phyloP scores from a whole-genome alignment of 2,888 invertebrate genomes.

The Carabus problematicus region DNA sequence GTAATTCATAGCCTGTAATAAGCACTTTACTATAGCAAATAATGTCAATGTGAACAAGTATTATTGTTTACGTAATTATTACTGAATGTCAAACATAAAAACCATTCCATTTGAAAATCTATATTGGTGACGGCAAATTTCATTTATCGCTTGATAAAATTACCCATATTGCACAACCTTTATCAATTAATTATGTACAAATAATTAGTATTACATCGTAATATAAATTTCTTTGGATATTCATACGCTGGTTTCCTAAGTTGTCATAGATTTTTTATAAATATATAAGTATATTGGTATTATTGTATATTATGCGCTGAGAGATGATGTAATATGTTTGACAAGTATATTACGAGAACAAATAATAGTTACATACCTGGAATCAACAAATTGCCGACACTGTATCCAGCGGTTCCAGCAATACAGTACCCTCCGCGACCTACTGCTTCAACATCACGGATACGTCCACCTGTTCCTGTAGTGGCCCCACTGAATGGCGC shows the following conservation, averaged over 20 bases:
- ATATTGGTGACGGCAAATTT: too few relatives aligned
- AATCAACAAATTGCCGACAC: constrained; percentile 90
- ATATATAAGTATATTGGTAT: not conserved
- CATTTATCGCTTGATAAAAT: too few relatives aligned
- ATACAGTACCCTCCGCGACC: constrained; percentile 94
- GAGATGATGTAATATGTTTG: not conserved
- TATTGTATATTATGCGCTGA: constrained; percentile 3
- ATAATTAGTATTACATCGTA: not conserved
- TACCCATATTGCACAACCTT: too few relatives aligned
- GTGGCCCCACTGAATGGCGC: constrained; percentile 98
- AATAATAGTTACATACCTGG: constrained; percentile 69
- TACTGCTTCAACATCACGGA: constrained; percentile 94
- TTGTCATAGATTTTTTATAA: not conserved
- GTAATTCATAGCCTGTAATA: constrained; percentile 75
- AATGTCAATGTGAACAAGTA: constrained; percentile 1
- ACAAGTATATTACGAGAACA: not conserved
- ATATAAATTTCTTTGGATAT: not conserved
- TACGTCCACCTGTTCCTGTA: constrained; percentile 95
- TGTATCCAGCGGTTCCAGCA: constrained; percentile 96
- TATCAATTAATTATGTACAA: too few relatives aligned
- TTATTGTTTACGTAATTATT: constrained; percentile 21
- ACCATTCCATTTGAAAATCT: not conserved
- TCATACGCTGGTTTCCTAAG: not conserved
- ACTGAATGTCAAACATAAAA: not conserved
- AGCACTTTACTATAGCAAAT: constrained; percentile 6